Percentiles rank a stretch among this genome's conserved stretches.
phyloP scores from a whole-genome alignment of 2,113 vertebrate genomes.

The Columba livia region DNA sequence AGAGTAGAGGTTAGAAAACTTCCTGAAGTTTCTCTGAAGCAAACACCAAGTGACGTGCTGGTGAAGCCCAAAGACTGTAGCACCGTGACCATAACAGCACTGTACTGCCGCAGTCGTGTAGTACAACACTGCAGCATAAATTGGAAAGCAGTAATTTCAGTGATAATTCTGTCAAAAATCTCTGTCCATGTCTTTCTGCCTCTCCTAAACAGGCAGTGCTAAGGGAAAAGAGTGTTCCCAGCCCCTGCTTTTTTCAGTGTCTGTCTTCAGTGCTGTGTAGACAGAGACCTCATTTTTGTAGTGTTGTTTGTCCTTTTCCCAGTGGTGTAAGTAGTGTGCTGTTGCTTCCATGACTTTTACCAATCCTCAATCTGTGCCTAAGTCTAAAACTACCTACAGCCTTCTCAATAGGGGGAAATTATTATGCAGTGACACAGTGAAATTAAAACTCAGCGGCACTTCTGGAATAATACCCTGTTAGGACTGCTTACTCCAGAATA shows the following conservation, averaged over 20 bases:
- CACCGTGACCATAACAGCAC: rapidly evolving
- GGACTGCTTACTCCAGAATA: background rate
- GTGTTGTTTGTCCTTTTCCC: background rate
- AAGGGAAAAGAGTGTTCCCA: background rate
- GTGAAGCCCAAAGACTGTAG: rapidly evolving
- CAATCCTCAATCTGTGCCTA: background rate
- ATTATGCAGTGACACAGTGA: background rate
- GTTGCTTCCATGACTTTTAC: background rate
- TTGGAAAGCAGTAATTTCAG: background rate
- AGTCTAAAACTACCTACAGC: background rate
- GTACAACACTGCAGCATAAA: background rate
- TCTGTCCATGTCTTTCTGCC: background rate
- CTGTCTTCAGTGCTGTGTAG: background rate
- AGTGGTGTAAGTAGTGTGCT: background rate
- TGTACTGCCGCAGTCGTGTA: background rate
- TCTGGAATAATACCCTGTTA: background rate
- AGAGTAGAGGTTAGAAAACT: background rate
- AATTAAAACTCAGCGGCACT: background rate
- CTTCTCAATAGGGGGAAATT: background rate
- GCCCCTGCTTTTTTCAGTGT: background rate
- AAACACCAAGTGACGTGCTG: background rate
- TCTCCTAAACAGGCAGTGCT: background rate
- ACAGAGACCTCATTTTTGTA: background rate
- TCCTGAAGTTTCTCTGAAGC: background rate
- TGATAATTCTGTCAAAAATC: background rate